These are phyloP conservation scores for Drosophila nannoptera DNA, from an alignment of 1,140 invertebrate genomes.

Conservation along the genomic window DNA sequence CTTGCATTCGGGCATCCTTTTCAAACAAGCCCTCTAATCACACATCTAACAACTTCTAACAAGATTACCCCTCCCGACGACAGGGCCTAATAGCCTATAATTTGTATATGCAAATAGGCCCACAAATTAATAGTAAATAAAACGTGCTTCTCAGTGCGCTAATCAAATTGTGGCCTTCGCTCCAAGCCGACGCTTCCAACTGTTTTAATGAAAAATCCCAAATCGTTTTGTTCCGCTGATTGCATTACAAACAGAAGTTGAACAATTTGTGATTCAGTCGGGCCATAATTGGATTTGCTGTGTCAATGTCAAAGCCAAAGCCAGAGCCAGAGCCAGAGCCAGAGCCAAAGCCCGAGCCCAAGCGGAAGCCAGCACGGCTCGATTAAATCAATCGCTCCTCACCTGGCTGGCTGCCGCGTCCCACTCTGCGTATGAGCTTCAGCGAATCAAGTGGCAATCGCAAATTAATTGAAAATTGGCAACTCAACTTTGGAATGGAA, in stretches of 20 bases:
- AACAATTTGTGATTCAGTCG: constrained; percentile 24
- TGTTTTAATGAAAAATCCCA: constrained; percentile 27
- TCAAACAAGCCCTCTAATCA: too few relatives aligned
- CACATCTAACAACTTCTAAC: too few relatives aligned
- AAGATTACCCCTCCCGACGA: too few relatives aligned
- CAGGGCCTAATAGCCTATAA: too few relatives aligned
- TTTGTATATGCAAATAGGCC: too few relatives aligned
- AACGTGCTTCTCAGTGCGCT: too few relatives aligned
- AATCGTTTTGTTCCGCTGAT: constrained; percentile 29
- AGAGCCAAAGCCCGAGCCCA: too few relatives aligned
- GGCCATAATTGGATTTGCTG: constrained; percentile 39
- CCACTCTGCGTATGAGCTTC: constrained; percentile 1
- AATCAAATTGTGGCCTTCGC: neutral
- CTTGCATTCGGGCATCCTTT: too few relatives aligned
- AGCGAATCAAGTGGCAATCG: constrained; percentile 47
- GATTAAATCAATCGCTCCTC: neutral
- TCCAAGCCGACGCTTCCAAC: constrained; percentile 19
- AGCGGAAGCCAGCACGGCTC: too few relatives aligned
- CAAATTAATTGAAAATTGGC: constrained; percentile 41
- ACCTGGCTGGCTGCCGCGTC: constrained; percentile 2
- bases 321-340: neutral
- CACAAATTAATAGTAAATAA: neutral
- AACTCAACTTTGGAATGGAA: constrained; percentile 14
- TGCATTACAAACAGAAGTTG: constrained; percentile 32
- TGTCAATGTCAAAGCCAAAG: constrained; percentile 32